Base-by-base conservation (phyloP, 1,140 invertebrate genomes). In the Argopecten irradians region DNA sequence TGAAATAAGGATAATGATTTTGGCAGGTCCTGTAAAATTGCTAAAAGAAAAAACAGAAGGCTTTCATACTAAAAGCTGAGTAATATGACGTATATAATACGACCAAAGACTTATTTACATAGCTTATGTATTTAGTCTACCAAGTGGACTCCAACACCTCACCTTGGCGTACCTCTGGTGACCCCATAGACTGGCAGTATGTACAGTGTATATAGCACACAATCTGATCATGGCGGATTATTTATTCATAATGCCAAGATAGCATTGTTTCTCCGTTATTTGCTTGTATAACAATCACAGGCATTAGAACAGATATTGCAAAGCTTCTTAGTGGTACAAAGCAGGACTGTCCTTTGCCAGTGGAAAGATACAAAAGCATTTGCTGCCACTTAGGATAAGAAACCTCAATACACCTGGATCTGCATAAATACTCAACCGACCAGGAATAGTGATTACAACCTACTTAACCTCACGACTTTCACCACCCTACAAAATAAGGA, bases 81-180 rank as follows among this genome's bases (percentile, higher is more conserved):
- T n/a, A n/a, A n/a, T n/a, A n/a, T n/a, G n/a, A n/a, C n/a, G n/a
- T n/a, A n/a, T n/a, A n/a, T n/a, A n/a, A n/a, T n/a, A n/a, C n/a
- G n/a, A n/a, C n/a, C n/a, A n/a, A n/a, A n/a, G n/a, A n/a, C n/a
- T n/a, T n/a, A n/a, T n/a, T n/a, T n/a, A n/a, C n/a, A n/a, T n/a
- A n/a, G n/a, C n/a, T n/a, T n/a, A n/a, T n/a, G n/a, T n/a, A n/a
- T n/a, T n/a, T n/a, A 16, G 55, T 3, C 55, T 28, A 71, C 55
- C n/a, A 3, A 71, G n/a, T 71, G 55, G 55, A 71, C 55, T n/a
- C 55, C n/a, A 71, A 71, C 55, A 71, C 55, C 55, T 71, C n/a
- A 71, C 55, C 55, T n/a, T 71, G 55, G 19, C 55, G 16, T 71
- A 71, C 55, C 55, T 28, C 55, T 71, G 55, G 55, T 71, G 55